A percentile compares a stretch with the other conserved stretches of the same genome.
Conservation (phyloP, 2,888 invertebrate species). For the Eueremaeus valkanovi region DNA sequence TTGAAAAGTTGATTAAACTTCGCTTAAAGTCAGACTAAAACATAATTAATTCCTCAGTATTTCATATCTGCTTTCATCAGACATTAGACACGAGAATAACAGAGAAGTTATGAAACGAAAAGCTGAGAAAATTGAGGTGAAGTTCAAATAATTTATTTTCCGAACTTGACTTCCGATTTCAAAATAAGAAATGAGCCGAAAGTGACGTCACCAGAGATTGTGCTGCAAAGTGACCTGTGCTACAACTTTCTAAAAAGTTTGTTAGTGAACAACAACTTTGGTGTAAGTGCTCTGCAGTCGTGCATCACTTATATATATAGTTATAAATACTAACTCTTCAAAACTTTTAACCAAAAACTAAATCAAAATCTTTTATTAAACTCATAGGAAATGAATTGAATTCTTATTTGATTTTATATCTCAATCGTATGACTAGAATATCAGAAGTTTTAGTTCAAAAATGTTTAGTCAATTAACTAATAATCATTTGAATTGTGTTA, state of each 20-base stretch:
- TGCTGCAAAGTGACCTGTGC: neutral
- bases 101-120: no score
- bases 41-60: no score
- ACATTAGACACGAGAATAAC: no score
- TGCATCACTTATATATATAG: neutral
- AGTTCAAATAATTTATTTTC: no score
- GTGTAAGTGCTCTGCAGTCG: slow-evolving; percentile 13
- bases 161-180: slow-evolving; percentile 4
- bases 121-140: no score
- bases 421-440: no score
- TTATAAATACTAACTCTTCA: neutral
- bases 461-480: neutral
- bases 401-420: no score
- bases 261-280: slow-evolving; percentile 2
- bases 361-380: no score
- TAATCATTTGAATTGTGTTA: neutral
- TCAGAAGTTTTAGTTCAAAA: neutral
- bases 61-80: no score
- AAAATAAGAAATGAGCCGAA: neutral
- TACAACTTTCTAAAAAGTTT: slow-evolving; percentile 1
- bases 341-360: neutral
- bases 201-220: neutral
- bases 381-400: no score
- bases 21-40: no score
- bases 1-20: no score